phyloP scores from a whole-genome alignment of 2,797 vertebrate genomes.

The Hypotaenidia philippensis region DNA sequence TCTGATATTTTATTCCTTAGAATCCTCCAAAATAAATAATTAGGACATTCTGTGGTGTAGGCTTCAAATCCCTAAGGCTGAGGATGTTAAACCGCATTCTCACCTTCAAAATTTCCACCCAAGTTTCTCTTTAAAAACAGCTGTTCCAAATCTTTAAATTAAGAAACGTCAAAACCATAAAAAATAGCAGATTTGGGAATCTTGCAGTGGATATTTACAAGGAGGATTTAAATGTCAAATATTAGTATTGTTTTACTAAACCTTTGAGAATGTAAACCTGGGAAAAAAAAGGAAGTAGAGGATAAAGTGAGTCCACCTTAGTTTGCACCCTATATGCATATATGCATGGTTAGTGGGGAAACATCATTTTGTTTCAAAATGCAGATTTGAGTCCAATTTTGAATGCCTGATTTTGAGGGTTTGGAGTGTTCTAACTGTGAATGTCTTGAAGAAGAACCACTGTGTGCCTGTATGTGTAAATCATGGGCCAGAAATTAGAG shows the following conservation, averaged over 20 bases:
- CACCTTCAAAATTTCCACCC: not conserved
- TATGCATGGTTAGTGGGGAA: not conserved
- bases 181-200: not conserved
- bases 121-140: not conserved
- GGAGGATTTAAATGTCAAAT: not conserved
- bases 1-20: not conserved
- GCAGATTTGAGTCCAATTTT: not conserved
- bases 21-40: not conserved
- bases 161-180: not conserved
- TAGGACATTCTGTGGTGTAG: not conserved
- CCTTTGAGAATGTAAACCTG: not conserved
- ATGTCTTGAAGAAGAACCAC: not conserved
- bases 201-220: not conserved
- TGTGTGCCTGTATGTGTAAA: not conserved
- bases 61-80: not conserved
- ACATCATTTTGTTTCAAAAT: not conserved
- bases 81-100: not conserved
- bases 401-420: not conserved
- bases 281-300: not conserved
- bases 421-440: not conserved
- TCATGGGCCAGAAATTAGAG: not conserved
- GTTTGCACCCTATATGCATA: rapidly evolving
- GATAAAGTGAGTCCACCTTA: not conserved
- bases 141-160: not conserved
- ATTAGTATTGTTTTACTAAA: not conserved